phyloP scores from a whole-genome alignment of 2,888 invertebrate genomes.

The Eremobia ochroleuca region DNA sequence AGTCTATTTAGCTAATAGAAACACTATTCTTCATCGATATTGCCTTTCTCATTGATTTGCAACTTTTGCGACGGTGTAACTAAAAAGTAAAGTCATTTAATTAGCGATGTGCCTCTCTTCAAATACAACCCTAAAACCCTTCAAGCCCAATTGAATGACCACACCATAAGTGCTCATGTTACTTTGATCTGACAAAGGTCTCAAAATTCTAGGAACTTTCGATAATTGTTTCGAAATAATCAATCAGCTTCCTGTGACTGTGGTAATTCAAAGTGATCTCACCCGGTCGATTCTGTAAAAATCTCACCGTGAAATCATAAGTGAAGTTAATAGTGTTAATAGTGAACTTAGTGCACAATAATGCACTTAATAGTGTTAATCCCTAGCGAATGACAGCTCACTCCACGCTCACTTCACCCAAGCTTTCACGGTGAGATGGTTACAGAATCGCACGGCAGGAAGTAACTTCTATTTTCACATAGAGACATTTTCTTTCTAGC shows the following conservation, averaged over 20 bases:
- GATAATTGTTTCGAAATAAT: background rate
- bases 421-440: no score
- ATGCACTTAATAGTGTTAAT: no score
- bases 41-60: constrained; percentile 36
- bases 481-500: background rate
- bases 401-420: no score
- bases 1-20: constrained; percentile 28
- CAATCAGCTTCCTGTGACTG: background rate
- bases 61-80: constrained; percentile 1
- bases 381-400: no score
- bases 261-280: background rate
- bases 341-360: no score
- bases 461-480: background rate
- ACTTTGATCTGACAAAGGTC: background rate
- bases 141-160: background rate
- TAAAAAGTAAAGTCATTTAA: constrained; percentile 16
- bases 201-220: background rate
- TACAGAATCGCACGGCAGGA: no score
- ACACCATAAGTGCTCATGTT: background rate
- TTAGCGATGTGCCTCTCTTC: constrained; percentile 13
- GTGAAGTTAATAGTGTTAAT: no score
- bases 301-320: no score
- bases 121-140: background rate
- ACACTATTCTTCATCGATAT: constrained; percentile 18
- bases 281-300: no score